A percentile compares a stretch with the other conserved stretches of the same genome.
Evolutionary conservation across 1,140 invertebrate genomes (phyloP).

Genomic region (Aphaenogaster floridana): DNA sequence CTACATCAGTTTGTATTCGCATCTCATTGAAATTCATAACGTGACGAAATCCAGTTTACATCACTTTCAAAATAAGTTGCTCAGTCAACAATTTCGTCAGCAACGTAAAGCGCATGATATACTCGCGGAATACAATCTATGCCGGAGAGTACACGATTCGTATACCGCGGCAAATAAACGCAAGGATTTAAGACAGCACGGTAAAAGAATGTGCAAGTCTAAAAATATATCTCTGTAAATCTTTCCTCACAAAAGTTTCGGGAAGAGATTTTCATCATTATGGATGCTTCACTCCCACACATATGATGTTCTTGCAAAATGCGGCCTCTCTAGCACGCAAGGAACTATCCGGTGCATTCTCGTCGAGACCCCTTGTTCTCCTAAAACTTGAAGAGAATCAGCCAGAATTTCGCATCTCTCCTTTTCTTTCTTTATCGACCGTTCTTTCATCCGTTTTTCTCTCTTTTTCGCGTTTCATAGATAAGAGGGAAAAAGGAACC

Average conservation of each 20-base stretch:
- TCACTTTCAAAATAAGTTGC: conserved; percentile 46
- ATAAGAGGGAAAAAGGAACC: conserved; percentile 62
- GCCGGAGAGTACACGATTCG: neutral
- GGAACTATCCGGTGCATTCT: conserved; percentile 72
- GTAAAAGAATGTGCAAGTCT: conserved; percentile 17
- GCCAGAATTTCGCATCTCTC: conserved; percentile 39
- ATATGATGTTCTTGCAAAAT: conserved; percentile 70
- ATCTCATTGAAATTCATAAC: conserved; percentile 50
- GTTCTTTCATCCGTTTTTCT: conserved; percentile 38
- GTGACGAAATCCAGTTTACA: conserved; percentile 45
- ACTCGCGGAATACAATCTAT: conserved; percentile 22
- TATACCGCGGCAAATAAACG: conserved; percentile 1
- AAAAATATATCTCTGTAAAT: conserved; percentile 46
- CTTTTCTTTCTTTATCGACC: conserved; percentile 10
- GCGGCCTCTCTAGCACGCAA: conserved; percentile 66
- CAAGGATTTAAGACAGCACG: conserved; percentile 32
- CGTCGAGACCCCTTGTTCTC: conserved; percentile 71
- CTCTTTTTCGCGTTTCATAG: conserved; percentile 59
- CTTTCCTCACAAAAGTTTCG: conserved; percentile 51
- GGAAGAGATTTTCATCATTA: conserved; percentile 70
- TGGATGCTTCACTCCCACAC: conserved; percentile 66
- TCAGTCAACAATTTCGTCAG: conserved; percentile 33
- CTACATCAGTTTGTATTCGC: neutral
- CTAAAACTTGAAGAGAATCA: conserved; percentile 71
- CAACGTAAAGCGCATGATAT: conserved; percentile 22